Conservation (phyloP, 2,797 vertebrate genomes). For the Pseudomugil tenellus region DNA sequence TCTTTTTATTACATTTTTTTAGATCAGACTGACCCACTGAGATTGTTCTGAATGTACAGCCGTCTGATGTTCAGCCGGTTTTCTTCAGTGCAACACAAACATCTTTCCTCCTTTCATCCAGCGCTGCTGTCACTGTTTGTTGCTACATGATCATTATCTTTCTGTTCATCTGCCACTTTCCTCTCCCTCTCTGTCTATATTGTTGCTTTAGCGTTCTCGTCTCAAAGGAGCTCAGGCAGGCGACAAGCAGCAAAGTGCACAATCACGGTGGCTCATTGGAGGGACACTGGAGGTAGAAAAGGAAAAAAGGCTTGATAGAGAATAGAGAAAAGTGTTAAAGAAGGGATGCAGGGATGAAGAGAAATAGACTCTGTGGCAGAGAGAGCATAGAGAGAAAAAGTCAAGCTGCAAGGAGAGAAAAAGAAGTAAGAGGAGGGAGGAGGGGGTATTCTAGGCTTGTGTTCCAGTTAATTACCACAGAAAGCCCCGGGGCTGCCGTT, state of each 20-base stretch:
- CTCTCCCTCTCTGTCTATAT: slow-evolving; percentile 32
- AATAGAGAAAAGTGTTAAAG: slow-evolving; percentile 17
- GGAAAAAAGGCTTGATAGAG: slow-evolving; percentile 8
- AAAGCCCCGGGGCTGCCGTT: slow-evolving; percentile 78
- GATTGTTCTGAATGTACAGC: slow-evolving; percentile 12
- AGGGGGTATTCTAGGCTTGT: slow-evolving; percentile 73
- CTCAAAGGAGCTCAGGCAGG: slow-evolving; percentile 60
- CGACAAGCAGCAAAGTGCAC: slow-evolving; percentile 65
- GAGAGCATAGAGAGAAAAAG: slow-evolving; percentile 51
- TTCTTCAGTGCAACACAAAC: slow-evolving; percentile 5
- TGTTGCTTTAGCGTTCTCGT: slow-evolving; percentile 48
- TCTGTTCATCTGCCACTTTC: slow-evolving; percentile 42
- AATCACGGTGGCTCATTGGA: slow-evolving; percentile 65
- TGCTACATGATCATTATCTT: slow-evolving; percentile 60
- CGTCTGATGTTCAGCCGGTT: background rate
- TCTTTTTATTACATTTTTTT: slow-evolving; percentile 7
- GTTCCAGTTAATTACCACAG: slow-evolving; percentile 82
- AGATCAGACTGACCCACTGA: slow-evolving; percentile 8
- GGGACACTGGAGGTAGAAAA: slow-evolving; percentile 48
- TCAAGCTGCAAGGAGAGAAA: slow-evolving; percentile 45
- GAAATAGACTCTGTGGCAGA: slow-evolving; percentile 54
- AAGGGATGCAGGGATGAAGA: slow-evolving; percentile 34
- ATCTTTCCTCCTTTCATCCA: slow-evolving; percentile 27
- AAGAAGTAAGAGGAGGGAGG: slow-evolving; percentile 44
- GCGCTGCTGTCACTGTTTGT: slow-evolving; percentile 30